Evolutionary conservation across 1,140 invertebrate genomes (phyloP).

Genomic region (Aphelinus certus): DNA sequence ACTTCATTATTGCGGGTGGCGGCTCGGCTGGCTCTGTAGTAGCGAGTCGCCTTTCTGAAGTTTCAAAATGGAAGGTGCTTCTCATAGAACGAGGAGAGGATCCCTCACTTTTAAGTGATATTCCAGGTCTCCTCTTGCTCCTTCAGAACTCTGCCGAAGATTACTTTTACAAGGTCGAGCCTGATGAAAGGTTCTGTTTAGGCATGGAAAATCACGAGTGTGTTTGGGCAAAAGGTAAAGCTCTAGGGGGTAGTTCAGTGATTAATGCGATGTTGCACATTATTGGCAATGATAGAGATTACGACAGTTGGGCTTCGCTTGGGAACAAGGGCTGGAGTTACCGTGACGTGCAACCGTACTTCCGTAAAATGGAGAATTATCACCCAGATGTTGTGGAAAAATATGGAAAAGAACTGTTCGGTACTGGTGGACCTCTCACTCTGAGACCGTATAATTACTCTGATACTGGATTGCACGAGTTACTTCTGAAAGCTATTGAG

Average conservation of each 20-base stretch:
- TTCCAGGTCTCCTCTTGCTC: constrained; percentile 66
- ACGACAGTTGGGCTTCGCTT: constrained; percentile 71
- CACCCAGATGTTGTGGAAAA: constrained; percentile 45
- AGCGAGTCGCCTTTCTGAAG: constrained; percentile 69
- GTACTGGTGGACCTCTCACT: constrained; percentile 52
- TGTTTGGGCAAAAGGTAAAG: constrained; percentile 75
- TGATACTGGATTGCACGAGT: constrained; percentile 45
- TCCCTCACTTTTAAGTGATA: constrained; percentile 57
- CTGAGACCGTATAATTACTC: constrained; percentile 67
- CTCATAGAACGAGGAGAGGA: constrained; percentile 70
- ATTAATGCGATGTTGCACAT: constrained; percentile 87
- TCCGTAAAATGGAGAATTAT: constrained; percentile 63
- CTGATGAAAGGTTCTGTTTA: constrained; percentile 68
- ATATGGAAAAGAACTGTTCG: constrained; percentile 51
- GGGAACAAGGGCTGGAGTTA: constrained; percentile 70
- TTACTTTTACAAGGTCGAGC: constrained; percentile 75
- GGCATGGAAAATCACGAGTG: constrained; percentile 66
- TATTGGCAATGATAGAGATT: constrained; percentile 75
- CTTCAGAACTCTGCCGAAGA: constrained; percentile 68
- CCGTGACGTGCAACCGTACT: constrained; percentile 69
- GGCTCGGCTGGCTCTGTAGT: constrained; percentile 76
- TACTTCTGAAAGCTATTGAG: constrained; percentile 57
- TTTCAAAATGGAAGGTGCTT: constrained; percentile 65
- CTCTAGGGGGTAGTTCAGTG: constrained; percentile 79
- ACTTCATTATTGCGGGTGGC: constrained; percentile 69